Base-by-base conservation (phyloP, 2,113 vertebrate genomes). In the Melanerpes formicivorus region DNA sequence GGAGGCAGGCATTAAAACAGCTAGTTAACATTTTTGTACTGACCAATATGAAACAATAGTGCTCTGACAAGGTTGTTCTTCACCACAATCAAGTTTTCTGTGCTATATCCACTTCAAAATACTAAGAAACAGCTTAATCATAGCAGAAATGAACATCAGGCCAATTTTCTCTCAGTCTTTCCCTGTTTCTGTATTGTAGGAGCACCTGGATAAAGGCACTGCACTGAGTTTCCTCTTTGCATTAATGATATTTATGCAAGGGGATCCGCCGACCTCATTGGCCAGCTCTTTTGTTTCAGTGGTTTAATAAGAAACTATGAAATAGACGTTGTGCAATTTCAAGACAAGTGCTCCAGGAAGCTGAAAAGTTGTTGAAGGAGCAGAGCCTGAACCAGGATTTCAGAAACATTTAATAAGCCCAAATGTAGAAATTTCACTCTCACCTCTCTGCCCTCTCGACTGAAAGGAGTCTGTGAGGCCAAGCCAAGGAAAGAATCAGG, bases 281-380 rank as follows among this genome's bases (percentile, higher is more conserved):
- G 90, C 19, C 70, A 42, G 5, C 50, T 67, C 79, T 60, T 95
- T 94, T 96, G 85, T 82, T 94, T 93, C 87, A 91, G 65, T 62
- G 59, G 91, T 76, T 95, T 90, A 84, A 97, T 95, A 95, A 95
- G 93, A 96, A 97, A 87, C 79, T 93, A 70, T 92, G 74, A 95
- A 96, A 93, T 62, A 81, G 75, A 55, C n/a, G 37, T 93, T 93
- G 74, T 44, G 29, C 71, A 93, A 96, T 25, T 72, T 66, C 82
- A 69, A 78, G 73, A 64, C 32, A 75, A 60, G 59, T 54, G 82
- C 40, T 86, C 84, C 59, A 87, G 84, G 85, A 96, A 90, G 72
- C 93, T 74, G 90, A 40, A 50, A 80, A 84, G 52, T 22, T 34
- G 62, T 77, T 88, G n/a, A 70, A 75, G 67, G 44, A 84, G 54